Evolutionary conservation across 35 echinoderm and acorn worm genomes (phyloP).

Genomic region (Lytechinus variegatus): DNA sequence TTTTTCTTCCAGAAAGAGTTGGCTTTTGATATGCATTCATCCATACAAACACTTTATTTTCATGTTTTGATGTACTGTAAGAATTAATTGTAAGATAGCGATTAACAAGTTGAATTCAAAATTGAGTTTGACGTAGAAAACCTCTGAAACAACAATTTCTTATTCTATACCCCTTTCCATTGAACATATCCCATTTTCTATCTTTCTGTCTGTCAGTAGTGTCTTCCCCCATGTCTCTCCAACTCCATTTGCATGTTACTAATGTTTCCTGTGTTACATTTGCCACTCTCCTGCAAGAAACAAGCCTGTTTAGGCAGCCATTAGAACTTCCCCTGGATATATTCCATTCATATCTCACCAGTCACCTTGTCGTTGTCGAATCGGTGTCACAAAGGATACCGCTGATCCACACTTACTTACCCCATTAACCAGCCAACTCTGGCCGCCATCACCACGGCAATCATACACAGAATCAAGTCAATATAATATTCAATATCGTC

Average conservation of each 20-base stretch:
- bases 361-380: not conserved
- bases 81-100: too few relatives aligned
- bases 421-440: not conserved
- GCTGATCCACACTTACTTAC: conserved; percentile 34
- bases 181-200: not conserved
- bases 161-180: not conserved
- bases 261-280: conserved; percentile 5
- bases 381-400: conserved; percentile 16
- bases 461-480: not conserved
- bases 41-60: too few relatives aligned
- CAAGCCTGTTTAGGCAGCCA: not conserved
- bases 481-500: conserved; percentile 24
- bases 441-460: not conserved
- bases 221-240: not conserved
- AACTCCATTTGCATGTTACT: not conserved
- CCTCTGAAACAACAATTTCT: not conserved
- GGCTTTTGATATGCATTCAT: too few relatives aligned
- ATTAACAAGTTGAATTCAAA: too few relatives aligned
- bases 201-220: not conserved
- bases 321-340: not conserved
- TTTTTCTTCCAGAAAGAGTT: too few relatives aligned
- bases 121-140: too few relatives aligned
- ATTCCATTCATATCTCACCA: not conserved
- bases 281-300: not conserved
- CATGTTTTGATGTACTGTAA: too few relatives aligned